phyloP scores from a whole-genome alignment of 2,888 invertebrate genomes.

The Notocelia uddmanniana region DNA sequence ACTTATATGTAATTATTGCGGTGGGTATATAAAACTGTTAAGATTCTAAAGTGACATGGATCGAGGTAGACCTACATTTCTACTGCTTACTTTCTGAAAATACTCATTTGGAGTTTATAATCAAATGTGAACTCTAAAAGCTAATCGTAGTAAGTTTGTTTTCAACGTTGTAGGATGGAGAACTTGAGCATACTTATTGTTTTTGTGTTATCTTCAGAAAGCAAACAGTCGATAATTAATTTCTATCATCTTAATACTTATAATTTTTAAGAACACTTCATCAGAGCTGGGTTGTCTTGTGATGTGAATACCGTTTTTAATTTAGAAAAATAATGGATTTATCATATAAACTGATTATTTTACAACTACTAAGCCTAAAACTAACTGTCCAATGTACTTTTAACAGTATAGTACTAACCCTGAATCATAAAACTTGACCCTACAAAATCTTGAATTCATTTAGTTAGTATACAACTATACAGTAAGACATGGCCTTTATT shows the following conservation, averaged over 20 bases:
- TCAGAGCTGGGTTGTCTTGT: slow-evolving; percentile 30
- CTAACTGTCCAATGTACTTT: slow-evolving; percentile 41
- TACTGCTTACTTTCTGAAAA: slow-evolving; percentile 8
- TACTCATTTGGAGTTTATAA: not conserved
- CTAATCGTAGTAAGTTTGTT: not conserved
- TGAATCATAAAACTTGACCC: slow-evolving; percentile 18
- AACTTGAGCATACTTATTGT: not conserved
- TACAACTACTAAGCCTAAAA: slow-evolving; percentile 29
- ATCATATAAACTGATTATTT: slow-evolving; percentile 29
- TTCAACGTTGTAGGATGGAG: not conserved
- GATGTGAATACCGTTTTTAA: slow-evolving; percentile 34
- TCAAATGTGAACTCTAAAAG: slow-evolving; percentile 13
- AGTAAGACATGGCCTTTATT: no score
- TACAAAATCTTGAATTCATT: not conserved
- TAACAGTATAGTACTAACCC: slow-evolving; percentile 37
- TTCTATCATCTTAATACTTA: slow-evolving; percentile 38
- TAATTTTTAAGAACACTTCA: slow-evolving; percentile 33
- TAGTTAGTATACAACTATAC: no score
- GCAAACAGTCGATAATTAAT: slow-evolving; percentile 11
- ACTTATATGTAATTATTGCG: slow-evolving; percentile 46
- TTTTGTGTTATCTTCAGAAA: slow-evolving; percentile 8
- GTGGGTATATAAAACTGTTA: slow-evolving; percentile 46
- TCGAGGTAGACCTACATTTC: slow-evolving; percentile 42
- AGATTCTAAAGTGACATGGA: slow-evolving; percentile 45
- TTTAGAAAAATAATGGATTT: slow-evolving; percentile 41